phyloP scores from a whole-genome alignment of 2,888 invertebrate species.

The Alcis repandata region DNA sequence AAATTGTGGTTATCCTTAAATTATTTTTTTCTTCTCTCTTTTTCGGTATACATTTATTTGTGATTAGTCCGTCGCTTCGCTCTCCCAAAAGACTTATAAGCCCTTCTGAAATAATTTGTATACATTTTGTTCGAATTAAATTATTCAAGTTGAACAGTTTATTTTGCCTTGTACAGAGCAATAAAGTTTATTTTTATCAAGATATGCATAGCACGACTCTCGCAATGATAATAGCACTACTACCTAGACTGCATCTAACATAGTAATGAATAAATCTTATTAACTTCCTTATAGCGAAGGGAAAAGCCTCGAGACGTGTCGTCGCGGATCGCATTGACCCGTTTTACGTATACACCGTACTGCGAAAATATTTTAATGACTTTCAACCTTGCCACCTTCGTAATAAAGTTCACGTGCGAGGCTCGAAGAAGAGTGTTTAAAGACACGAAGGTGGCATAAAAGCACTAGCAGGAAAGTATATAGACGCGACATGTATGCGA shows the following conservation, averaged over 20 bases:
- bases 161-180: not conserved
- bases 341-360: constrained; percentile 53
- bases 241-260: constrained; percentile 46
- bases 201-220: constrained; percentile 35
- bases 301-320: constrained; percentile 69
- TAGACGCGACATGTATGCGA: constrained; percentile 33
- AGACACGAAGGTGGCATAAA: constrained; percentile 41
- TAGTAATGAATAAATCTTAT: constrained; percentile 58
- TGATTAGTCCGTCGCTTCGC: no score
- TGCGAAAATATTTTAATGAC: constrained; percentile 31
- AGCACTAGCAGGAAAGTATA: constrained; percentile 29
- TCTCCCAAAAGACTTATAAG: no score
- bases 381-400: constrained; percentile 35
- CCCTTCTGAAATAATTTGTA: no score
- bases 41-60: no score
- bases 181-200: constrained; percentile 28
- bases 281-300: constrained; percentile 65
- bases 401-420: constrained; percentile 30
- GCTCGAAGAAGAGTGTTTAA: constrained; percentile 23
- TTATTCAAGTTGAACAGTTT: constrained; percentile 1
- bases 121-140: not conserved
- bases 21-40: no score
- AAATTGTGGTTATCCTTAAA: no score
- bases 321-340: constrained; percentile 72
- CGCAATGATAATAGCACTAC: constrained; percentile 37